Evolutionary conservation across 2,113 vertebrate genomes (phyloP).

Genomic region (Mus pahari): DNA sequence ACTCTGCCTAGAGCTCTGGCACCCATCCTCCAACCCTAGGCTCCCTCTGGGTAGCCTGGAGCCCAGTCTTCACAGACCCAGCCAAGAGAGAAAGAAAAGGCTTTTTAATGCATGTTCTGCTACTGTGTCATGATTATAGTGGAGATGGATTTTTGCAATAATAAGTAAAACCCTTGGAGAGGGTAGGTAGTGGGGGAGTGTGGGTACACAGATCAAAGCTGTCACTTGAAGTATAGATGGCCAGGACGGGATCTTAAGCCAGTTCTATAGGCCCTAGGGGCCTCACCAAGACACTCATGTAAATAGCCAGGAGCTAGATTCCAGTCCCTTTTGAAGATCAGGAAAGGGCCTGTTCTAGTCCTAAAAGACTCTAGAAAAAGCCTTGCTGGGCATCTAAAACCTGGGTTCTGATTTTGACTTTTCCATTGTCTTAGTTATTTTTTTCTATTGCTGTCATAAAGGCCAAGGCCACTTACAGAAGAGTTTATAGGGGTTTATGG

Average conservation of each 20-base stretch:
- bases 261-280: neutral
- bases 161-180: slow-evolving; percentile 33
- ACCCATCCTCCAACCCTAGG: neutral
- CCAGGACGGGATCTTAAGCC: neutral
- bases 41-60: neutral
- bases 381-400: neutral
- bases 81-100: neutral
- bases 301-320: neutral
- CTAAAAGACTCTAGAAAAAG: neutral
- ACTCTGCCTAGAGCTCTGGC: neutral
- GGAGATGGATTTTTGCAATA: slow-evolving; percentile 5
- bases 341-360: neutral
- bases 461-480: neutral
- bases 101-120: neutral
- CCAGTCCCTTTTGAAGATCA: neutral
- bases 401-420: neutral
- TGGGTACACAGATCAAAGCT: neutral
- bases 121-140: too few species aligned
- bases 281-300: neutral
- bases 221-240: neutral
- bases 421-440: neutral
- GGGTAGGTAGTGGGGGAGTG: neutral
- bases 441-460: neutral
- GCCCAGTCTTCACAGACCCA: neutral
- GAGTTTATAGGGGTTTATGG: neutral